These are phyloP conservation scores for Perizoma affinitatum DNA, from an alignment of 2,888 invertebrate genomes.

Conservation along the genomic window DNA sequence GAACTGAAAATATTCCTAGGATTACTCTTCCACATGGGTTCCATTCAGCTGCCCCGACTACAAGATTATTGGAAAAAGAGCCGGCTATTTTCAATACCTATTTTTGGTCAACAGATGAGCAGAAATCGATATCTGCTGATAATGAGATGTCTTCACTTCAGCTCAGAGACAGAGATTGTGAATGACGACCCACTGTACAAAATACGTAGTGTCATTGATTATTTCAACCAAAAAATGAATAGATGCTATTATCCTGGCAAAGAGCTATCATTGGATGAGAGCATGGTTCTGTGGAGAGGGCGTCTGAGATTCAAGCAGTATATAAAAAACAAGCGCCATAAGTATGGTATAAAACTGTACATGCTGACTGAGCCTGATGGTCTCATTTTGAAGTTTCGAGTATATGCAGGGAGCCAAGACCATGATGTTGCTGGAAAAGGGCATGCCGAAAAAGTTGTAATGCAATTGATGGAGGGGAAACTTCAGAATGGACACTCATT, in stretches of 20 bases:
- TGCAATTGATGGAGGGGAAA: slow-evolving; percentile 18
- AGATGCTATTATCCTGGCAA: slow-evolving; percentile 36
- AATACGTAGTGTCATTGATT: slow-evolving; percentile 41
- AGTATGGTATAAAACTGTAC: slow-evolving; percentile 28
- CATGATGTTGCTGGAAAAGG: slow-evolving; percentile 16
- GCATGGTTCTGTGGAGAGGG: slow-evolving; percentile 34
- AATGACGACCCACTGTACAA: slow-evolving; percentile 39
- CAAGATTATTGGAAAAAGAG: slow-evolving; percentile 43
- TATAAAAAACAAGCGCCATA: slow-evolving; percentile 21
- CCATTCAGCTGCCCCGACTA: slow-evolving; percentile 30
- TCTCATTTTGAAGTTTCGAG: slow-evolving; percentile 24
- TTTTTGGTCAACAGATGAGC: slow-evolving; percentile 36
- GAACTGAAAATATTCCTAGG: slow-evolving; percentile 32
- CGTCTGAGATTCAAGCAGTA: slow-evolving; percentile 27
- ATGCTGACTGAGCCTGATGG: slow-evolving; percentile 34
- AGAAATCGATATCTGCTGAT: slow-evolving; percentile 43
- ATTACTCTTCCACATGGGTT: slow-evolving; percentile 42
- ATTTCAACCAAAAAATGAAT: slow-evolving; percentile 48
- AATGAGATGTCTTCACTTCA: slow-evolving; percentile 29
- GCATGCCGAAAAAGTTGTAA: slow-evolving; percentile 25
- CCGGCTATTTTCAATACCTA: slow-evolving; percentile 32
- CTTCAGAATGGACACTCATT: slow-evolving; percentile 21
- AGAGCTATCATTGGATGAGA: slow-evolving; percentile 35
- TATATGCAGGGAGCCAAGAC: slow-evolving; percentile 21
- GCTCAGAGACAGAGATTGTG: slow-evolving; percentile 44